These are phyloP conservation scores for Shargacucullia verbasci DNA, from an alignment of 2,888 invertebrate species.

Conservation along the genomic window DNA sequence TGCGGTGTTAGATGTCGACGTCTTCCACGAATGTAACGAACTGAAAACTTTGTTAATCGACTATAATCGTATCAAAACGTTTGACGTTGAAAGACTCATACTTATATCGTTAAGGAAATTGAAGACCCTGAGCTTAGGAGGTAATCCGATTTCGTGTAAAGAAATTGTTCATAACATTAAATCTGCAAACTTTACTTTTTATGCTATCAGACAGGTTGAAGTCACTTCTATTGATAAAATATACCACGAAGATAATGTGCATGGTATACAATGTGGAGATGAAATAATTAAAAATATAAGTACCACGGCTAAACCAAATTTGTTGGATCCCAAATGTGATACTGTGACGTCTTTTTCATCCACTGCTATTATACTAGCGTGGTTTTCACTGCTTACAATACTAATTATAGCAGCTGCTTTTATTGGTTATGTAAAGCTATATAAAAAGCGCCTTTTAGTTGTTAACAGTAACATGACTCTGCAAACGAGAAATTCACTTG, in stretches of 20 bases:
- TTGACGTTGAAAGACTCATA: constrained; percentile 75
- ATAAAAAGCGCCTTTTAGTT: constrained; percentile 43
- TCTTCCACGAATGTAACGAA: constrained; percentile 80
- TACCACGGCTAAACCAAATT: constrained; percentile 11
- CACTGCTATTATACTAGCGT: constrained; percentile 51
- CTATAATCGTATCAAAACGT: constrained; percentile 74
- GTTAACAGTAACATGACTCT: constrained; percentile 59
- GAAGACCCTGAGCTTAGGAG: constrained; percentile 76
- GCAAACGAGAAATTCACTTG: constrained; percentile 66
- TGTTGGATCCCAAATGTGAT: constrained; percentile 1
- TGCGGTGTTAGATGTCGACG: constrained; percentile 69
- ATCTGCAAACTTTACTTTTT: constrained; percentile 59
- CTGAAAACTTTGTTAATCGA: constrained; percentile 76
- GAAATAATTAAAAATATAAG: constrained; percentile 33
- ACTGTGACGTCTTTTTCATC: constrained; percentile 25
- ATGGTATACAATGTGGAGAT: constrained; percentile 81
- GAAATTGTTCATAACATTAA: constrained; percentile 74
- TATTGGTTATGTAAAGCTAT: constrained; percentile 47
- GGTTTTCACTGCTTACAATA: constrained; percentile 61
- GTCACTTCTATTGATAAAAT: constrained; percentile 80
- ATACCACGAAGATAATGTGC: constrained; percentile 82
- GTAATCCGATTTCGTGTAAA: constrained; percentile 79
- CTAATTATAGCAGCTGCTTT: constrained; percentile 49
- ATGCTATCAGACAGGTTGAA: constrained; percentile 63
- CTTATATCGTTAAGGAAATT: constrained; percentile 67